These are phyloP conservation scores for Platalea minor DNA, from an alignment of 2,797 vertebrate species.

Conservation along the genomic window DNA sequence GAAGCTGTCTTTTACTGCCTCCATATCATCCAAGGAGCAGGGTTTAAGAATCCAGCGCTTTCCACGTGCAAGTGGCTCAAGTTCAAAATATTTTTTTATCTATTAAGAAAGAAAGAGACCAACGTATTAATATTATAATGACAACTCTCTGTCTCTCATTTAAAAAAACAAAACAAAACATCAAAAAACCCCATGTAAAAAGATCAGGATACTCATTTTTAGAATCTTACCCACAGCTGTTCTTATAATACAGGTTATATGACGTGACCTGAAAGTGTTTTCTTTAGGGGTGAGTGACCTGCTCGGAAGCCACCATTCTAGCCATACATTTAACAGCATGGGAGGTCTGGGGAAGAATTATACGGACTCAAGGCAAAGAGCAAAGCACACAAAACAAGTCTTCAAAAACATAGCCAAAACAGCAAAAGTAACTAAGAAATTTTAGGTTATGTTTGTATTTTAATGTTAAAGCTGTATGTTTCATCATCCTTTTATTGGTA, in stretches of 20 bases:
- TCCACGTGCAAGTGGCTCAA: slow-evolving; percentile 92
- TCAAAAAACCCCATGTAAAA: neutral
- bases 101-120: slow-evolving; percentile 42
- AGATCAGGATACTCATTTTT: neutral
- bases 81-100: slow-evolving; percentile 97
- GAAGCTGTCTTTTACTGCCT: slow-evolving; percentile 91
- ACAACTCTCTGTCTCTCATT: neutral
- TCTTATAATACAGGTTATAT: slow-evolving; percentile 40
- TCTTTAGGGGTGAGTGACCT: slow-evolving; percentile 45
- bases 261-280: slow-evolving; percentile 55
- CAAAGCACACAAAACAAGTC: neutral
- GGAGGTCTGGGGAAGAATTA: slow-evolving; percentile 34
- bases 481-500: neutral
- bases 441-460: neutral
- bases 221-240: slow-evolving; percentile 5
- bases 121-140: neutral
- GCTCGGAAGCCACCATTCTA: slow-evolving; percentile 23
- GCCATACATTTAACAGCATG: slow-evolving; percentile 16
- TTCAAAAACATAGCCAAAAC: neutral
- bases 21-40: slow-evolving; percentile 87
- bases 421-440: neutral
- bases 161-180: neutral
- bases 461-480: neutral
- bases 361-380: neutral
- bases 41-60: slow-evolving; percentile 96